A percentile compares a stretch with the other conserved stretches of the same genome.
Conservation (phyloP, 2,888 invertebrate genomes). For the Drosophila neoperkinsi region DNA sequence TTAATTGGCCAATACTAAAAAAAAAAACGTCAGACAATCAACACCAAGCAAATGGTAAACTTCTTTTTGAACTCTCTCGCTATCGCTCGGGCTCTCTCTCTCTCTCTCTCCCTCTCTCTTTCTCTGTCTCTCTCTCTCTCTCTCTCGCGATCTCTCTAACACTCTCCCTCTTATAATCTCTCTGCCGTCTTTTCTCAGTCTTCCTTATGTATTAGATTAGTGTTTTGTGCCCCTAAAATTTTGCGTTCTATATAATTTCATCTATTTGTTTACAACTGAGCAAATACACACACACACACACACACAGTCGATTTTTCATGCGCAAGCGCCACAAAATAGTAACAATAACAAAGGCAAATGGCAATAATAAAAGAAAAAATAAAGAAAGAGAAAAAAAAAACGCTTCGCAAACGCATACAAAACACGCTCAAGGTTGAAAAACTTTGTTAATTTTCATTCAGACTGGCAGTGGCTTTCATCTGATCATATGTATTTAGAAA, state of each 20-base stretch:
- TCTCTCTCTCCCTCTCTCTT: background rate
- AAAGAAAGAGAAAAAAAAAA: constrained; percentile 20
- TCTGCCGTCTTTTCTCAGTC: background rate
- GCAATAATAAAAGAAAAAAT: constrained; percentile 38
- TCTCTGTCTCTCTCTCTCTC: background rate
- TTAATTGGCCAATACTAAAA: constrained; percentile 39
- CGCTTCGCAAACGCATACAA: constrained; percentile 25
- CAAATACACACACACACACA: constrained; percentile 3
- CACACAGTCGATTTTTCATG: constrained; percentile 23
- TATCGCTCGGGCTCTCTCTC: background rate
- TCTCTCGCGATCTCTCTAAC: background rate
- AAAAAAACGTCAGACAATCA: background rate
- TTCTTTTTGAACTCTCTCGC: background rate
- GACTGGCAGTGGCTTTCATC: constrained; percentile 10
- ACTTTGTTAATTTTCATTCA: constrained; percentile 49
- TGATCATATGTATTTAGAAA: constrained; percentile 5
- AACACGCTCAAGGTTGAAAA: constrained; percentile 46
- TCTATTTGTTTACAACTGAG: constrained; percentile 47
- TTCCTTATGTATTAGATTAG: background rate
- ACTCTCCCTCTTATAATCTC: background rate
- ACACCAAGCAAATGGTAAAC: constrained; percentile 14
- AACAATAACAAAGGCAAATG: constrained; percentile 49
- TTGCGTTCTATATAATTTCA: constrained; percentile 35
- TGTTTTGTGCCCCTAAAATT: constrained; percentile 13
- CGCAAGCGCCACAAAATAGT: constrained; percentile 52